phyloP scores from a whole-genome alignment of 2,113 vertebrate species.

The Larimichthys polyactis region DNA sequence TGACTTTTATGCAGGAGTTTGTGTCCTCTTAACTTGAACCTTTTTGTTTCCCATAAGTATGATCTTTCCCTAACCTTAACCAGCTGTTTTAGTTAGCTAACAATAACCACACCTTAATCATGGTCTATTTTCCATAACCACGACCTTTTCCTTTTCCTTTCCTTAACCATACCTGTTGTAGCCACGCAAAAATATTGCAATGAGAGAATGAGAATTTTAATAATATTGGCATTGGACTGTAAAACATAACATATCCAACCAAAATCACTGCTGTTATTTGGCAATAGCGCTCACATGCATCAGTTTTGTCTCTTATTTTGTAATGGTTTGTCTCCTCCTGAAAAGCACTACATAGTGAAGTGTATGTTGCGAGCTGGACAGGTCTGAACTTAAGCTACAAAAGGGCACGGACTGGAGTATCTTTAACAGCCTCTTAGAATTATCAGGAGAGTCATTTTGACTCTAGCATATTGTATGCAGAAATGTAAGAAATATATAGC shows the following conservation, averaged over 20 bases:
- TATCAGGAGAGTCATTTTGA: background rate
- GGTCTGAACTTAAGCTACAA: background rate
- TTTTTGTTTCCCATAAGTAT: background rate
- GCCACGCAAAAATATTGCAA: background rate
- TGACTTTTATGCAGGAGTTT: background rate
- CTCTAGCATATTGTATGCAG: background rate
- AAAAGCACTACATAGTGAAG: background rate
- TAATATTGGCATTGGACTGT: background rate
- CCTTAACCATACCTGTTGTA: background rate
- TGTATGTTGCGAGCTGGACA: background rate
- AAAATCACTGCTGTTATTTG: background rate
- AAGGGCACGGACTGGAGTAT: background rate
- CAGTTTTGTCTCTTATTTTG: background rate
- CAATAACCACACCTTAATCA: background rate
- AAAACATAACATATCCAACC: background rate
- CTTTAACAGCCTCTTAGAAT: background rate
- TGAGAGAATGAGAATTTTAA: background rate
- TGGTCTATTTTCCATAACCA: no score
- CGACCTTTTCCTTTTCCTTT: background rate
- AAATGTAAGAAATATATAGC: slow-evolving; percentile 4
- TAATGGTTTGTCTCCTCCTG: background rate
- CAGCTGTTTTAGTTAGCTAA: background rate
- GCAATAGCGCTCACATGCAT: background rate
- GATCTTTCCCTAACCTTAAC: background rate
- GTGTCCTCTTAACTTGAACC: background rate